Conservation (phyloP, 2,888 invertebrate species). For the Polyploca ridens region DNA sequence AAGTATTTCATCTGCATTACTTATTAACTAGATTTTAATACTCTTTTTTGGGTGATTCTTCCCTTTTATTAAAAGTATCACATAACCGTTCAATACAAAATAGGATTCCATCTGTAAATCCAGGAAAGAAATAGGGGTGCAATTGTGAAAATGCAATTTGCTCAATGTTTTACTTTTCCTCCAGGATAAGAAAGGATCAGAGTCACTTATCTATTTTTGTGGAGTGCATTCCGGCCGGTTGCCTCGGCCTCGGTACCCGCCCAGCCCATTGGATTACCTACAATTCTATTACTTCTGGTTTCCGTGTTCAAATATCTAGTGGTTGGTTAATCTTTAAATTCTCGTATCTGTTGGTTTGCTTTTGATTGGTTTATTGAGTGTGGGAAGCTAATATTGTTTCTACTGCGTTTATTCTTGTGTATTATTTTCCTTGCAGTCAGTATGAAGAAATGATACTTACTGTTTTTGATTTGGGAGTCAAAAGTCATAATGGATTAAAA, state of each 20-base stretch:
- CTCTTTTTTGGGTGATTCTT: no score
- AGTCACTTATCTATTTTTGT: conserved; percentile 47
- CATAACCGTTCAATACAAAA: conserved; percentile 11
- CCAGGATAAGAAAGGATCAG: conserved; percentile 36
- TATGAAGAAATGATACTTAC: background rate
- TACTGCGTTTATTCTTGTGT: background rate
- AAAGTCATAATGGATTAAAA: background rate
- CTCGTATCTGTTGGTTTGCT: background rate
- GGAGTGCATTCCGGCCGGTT: conserved; percentile 45
- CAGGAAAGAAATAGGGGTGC: conserved; percentile 20
- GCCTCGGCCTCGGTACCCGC: conserved; percentile 35
- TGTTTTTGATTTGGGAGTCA: background rate
- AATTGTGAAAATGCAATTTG: conserved; percentile 35
- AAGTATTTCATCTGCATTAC: no score
- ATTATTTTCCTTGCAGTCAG: background rate
- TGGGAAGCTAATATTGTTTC: background rate
- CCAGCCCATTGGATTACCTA: conserved; percentile 42
- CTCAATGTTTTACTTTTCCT: conserved; percentile 36
- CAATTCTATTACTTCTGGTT: conserved; percentile 38
- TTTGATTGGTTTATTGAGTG: conserved; percentile 3
- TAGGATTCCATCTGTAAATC: conserved; percentile 15
- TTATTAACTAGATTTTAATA: no score
- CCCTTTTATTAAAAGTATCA: background rate
- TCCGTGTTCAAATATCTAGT: conserved; percentile 8
- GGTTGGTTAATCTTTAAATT: conserved; percentile 3